These are phyloP conservation scores for Hephaestus fuliginosus DNA, from an alignment of 2,797 vertebrate species.

Conservation along the genomic window DNA sequence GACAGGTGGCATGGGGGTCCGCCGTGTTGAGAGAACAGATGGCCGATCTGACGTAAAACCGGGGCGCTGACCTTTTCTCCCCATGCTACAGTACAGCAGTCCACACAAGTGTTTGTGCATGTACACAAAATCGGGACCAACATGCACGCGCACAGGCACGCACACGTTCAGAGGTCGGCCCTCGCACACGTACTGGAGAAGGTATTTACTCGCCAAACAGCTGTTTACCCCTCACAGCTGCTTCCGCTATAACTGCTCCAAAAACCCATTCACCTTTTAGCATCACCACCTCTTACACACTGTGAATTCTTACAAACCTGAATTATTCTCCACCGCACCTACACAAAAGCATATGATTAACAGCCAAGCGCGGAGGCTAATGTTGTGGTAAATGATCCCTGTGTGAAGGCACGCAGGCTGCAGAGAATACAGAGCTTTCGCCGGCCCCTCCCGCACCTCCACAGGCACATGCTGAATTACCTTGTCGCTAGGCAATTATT, in stretches of 20 bases:
- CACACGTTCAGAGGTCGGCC: neutral
- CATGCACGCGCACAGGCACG: constrained; percentile 5
- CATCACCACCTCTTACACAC: constrained; percentile 9
- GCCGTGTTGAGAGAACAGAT: constrained; percentile 72
- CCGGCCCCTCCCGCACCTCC: constrained; percentile 37
- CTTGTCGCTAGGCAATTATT: constrained; percentile 85
- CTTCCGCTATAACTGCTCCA: constrained; percentile 16
- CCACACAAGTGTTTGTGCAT: constrained; percentile 51
- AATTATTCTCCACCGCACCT: constrained; percentile 49
- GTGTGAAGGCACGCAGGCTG: constrained; percentile 75
- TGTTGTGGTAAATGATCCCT: constrained; percentile 75
- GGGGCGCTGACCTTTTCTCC: constrained; percentile 72
- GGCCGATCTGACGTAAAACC: constrained; percentile 71
- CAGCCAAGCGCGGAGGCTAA: constrained; percentile 62
- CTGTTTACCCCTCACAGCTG: constrained; percentile 54
- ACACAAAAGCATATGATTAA: constrained; percentile 73
- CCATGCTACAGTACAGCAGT: constrained; percentile 55
- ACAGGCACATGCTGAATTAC: constrained; percentile 78
- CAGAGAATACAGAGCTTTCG: constrained; percentile 51
- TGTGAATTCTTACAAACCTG: constrained; percentile 23
- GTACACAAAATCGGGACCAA: constrained; percentile 43
- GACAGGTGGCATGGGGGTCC: constrained; percentile 74
- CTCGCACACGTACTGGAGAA: neutral
- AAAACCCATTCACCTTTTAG: constrained; percentile 26
- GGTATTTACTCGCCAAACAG: constrained; percentile 37